Conservation (phyloP, 1,140 invertebrate species). For the Meloidogyne hapla region DNA sequence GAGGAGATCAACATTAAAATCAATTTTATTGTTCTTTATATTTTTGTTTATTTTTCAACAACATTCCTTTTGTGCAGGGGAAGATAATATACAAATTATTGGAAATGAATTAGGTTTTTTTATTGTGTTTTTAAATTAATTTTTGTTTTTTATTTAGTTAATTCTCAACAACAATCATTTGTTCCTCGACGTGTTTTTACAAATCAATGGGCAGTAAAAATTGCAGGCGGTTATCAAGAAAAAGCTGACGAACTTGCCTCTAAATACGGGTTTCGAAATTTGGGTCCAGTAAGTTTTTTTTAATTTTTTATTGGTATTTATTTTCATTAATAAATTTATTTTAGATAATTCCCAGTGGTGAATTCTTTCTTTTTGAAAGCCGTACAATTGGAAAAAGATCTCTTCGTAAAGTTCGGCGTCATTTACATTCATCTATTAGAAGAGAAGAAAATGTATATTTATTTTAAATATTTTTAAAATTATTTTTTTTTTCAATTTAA, state of each 20-base stretch:
- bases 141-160: not conserved
- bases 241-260: conserved; percentile 55
- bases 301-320: not conserved
- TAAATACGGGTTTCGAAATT: conserved; percentile 63
- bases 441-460: conserved; percentile 37
- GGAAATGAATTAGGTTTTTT: not conserved
- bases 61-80: not conserved
- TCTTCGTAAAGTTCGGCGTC: conserved; percentile 33
- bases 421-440: conserved; percentile 30
- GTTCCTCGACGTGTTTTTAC: conserved; percentile 40
- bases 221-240: conserved; percentile 47
- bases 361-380: conserved; percentile 45
- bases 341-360: conserved; percentile 32
- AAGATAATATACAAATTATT: not conserved
- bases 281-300: conserved; percentile 51
- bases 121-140: too few species aligned
- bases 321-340: conserved; percentile 32
- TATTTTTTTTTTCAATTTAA: conserved; percentile 16
- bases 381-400: conserved; percentile 22
- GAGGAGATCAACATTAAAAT: not conserved
- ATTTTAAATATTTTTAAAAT: conserved; percentile 12
- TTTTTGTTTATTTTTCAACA: not conserved
- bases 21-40: not conserved
- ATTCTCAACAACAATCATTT: conserved; percentile 2
- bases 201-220: conserved; percentile 60